These are phyloP conservation scores for Rhagologus leucostigma DNA, from an alignment of 2,113 vertebrate genomes.

Conservation along the genomic window DNA sequence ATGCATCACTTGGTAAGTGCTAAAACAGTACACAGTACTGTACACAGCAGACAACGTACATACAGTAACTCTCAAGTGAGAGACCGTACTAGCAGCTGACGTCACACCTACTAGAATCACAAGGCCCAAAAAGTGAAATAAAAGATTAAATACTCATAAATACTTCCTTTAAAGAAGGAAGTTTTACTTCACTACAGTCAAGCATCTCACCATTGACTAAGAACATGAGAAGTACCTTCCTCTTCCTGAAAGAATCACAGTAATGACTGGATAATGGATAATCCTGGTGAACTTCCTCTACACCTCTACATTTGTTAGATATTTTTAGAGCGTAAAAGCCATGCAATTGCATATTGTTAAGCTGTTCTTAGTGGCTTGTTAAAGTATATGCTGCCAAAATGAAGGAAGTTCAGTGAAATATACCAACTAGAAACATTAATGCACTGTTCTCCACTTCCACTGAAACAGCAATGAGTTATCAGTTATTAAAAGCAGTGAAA, in stretches of 20 bases:
- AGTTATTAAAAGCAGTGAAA: background rate
- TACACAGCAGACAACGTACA: background rate
- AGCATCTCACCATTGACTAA: background rate
- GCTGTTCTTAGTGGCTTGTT: background rate
- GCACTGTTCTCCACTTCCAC: background rate
- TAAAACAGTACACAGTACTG: background rate
- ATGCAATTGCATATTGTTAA: background rate
- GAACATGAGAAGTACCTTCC: background rate
- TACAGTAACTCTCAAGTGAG: background rate
- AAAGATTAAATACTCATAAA: background rate
- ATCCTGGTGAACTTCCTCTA: background rate
- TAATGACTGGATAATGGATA: background rate
- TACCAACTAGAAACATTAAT: background rate
- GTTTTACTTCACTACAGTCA: background rate
- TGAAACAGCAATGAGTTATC: background rate
- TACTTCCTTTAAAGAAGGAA: background rate
- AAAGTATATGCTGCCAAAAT: background rate
- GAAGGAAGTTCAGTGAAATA: background rate
- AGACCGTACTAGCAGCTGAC: background rate
- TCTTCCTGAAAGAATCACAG: background rate
- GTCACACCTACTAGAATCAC: background rate
- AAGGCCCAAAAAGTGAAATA: background rate
- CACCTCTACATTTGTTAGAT: background rate
- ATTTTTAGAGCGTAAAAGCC: background rate
- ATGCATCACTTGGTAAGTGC: background rate